Conservation (phyloP, 2,797 vertebrate genomes). For the Merluccius polli region DNA sequence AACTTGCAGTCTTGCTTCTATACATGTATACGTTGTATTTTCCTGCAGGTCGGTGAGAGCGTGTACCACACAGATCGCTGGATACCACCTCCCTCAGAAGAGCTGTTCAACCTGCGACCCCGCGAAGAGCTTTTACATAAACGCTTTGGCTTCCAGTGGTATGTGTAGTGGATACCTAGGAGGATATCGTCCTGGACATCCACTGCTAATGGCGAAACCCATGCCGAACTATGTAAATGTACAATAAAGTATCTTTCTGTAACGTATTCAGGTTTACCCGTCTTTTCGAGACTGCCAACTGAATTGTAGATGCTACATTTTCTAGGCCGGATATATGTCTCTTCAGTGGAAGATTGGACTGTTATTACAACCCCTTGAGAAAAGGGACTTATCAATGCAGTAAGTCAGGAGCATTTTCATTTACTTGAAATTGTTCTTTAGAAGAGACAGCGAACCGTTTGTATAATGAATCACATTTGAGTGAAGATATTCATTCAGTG, state of each 20-base stretch:
- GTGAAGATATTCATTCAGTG: too few species aligned
- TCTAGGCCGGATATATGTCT: background rate
- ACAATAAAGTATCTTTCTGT: constrained; percentile 69
- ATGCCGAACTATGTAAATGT: constrained; percentile 67
- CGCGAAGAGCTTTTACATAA: constrained; percentile 58
- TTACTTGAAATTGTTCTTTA: too few species aligned
- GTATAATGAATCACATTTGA: too few species aligned
- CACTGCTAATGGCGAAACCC: background rate
- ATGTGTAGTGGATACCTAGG: constrained; percentile 56
- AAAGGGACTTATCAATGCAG: too few species aligned
- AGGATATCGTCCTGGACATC: background rate
- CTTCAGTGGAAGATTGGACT: background rate
- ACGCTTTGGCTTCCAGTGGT: constrained; percentile 73
- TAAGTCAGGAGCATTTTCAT: too few species aligned
- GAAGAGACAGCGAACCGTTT: too few species aligned
- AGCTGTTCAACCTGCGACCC: constrained; percentile 82
- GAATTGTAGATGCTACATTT: background rate
- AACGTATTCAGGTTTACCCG: constrained; percentile 25
- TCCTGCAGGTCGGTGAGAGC: constrained; percentile 80
- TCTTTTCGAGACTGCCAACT: constrained; percentile 5
- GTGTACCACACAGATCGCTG: constrained; percentile 86
- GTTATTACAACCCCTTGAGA: too few species aligned
- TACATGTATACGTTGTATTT: background rate
- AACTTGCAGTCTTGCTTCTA: too few species aligned
- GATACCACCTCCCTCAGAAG: constrained; percentile 71